Evolutionary conservation across 2,113 vertebrate genomes (phyloP).

Genomic region (Saccopteryx leptura): DNA sequence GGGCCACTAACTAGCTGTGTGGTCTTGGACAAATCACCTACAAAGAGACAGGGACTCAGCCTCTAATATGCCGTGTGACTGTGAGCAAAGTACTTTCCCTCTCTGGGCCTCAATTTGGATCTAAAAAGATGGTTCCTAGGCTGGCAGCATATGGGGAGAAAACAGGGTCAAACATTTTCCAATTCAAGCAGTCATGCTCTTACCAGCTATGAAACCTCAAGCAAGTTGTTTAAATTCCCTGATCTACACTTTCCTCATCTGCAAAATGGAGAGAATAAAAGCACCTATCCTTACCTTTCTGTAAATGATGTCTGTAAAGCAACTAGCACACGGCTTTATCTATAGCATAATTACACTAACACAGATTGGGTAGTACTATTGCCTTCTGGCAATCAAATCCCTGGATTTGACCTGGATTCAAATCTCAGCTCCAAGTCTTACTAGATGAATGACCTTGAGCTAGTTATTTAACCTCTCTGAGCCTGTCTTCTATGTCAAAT

Average conservation of each 20-base stretch:
- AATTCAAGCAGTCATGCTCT: constrained; percentile 11
- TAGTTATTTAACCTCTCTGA: constrained; percentile 59
- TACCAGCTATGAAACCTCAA: constrained; percentile 31
- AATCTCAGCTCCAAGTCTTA: constrained; percentile 59
- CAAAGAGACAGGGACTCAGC: background rate
- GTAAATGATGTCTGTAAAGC: constrained; percentile 51
- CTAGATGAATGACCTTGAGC: constrained; percentile 43
- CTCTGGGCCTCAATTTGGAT: constrained; percentile 8
- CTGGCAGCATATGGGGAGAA: background rate
- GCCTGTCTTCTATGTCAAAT: constrained; percentile 47
- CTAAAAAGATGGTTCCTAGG: background rate
- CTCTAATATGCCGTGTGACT: constrained; percentile 28
- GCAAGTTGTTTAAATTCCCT: constrained; percentile 55
- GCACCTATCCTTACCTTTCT: constrained; percentile 5
- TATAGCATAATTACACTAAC: background rate
- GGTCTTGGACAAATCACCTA: constrained; percentile 27
- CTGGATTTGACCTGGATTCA: constrained; percentile 64
- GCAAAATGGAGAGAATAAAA: constrained; percentile 45
- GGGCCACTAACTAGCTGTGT: constrained; percentile 29
- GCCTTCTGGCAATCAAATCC: constrained; percentile 34
- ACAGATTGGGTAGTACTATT: background rate
- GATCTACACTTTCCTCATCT: constrained; percentile 37
- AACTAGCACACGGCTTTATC: constrained; percentile 58
- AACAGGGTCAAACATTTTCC: constrained; percentile 56
- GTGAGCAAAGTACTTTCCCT: constrained; percentile 1